Evolutionary conservation across 2,113 vertebrate genomes (phyloP).

Genomic region (Chaetops frenatus): DNA sequence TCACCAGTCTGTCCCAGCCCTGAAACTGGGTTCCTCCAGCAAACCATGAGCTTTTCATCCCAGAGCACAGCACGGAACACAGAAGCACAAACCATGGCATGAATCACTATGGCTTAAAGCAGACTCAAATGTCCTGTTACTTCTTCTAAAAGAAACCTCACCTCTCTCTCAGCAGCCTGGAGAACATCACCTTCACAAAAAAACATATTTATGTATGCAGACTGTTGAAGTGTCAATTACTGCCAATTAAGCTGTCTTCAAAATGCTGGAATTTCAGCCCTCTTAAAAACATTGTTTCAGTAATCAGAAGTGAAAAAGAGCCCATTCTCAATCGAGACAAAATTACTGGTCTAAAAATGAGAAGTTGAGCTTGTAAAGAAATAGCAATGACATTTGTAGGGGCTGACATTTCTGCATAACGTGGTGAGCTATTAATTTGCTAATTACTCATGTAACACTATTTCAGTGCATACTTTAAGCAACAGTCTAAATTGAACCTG

Average conservation of each 20-base stretch:
- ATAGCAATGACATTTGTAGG: background rate
- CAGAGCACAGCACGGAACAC: fast-evolving
- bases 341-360: background rate
- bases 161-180: background rate
- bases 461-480: background rate
- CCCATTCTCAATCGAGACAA: background rate
- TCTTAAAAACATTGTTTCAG: background rate
- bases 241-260: background rate
- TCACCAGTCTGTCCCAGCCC: background rate
- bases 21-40: background rate
- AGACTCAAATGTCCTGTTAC: background rate
- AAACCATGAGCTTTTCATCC: background rate
- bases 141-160: background rate
- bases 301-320: background rate
- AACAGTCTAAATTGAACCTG: background rate
- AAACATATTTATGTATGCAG: background rate
- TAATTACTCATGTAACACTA: background rate
- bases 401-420: background rate
- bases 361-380: background rate
- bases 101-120: background rate
- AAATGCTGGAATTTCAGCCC: background rate
- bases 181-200: background rate
- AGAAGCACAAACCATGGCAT: too few species aligned
- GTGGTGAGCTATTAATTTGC: slow-evolving; percentile 7
- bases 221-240: background rate